phyloP scores from a whole-genome alignment of 92 coral and sea anemone species.

The Umimayanthus chanpuru region DNA sequence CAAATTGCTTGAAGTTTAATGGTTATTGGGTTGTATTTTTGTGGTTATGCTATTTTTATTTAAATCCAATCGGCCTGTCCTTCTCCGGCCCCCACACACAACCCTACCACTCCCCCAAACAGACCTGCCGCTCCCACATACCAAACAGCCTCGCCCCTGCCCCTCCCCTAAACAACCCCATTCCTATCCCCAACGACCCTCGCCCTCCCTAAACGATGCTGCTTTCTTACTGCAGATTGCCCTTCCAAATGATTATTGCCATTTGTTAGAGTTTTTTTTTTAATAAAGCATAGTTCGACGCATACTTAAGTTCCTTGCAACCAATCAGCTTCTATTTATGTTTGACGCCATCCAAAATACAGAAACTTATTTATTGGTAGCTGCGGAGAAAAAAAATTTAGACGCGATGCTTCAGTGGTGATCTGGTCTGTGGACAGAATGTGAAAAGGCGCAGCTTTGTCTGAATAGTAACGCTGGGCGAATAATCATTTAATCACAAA shows the following conservation, averaged over 20 bases:
- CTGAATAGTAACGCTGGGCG: neutral
- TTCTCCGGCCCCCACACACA: too few species aligned
- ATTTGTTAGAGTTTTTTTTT: neutral
- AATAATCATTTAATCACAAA: neutral
- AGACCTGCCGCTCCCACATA: too few species aligned
- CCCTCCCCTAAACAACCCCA: too few species aligned
- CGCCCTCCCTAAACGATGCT: neutral
- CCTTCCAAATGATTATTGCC: neutral
- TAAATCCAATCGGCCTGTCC: too few species aligned
- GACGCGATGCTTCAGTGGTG: neutral
- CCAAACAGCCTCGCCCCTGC: too few species aligned
- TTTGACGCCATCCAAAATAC: neutral
- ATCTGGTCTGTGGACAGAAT: neutral
- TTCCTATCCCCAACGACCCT: too few species aligned
- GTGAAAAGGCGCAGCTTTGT: neutral
- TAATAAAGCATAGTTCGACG: too few species aligned
- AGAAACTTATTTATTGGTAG: neutral
- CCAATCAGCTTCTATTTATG: conserved; percentile 31
- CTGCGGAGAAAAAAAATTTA: neutral
- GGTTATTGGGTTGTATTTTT: too few species aligned
- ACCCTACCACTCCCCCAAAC: too few species aligned
- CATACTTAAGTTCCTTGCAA: neutral
- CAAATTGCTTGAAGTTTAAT: too few species aligned
- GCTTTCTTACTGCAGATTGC: neutral
- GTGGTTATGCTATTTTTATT: too few species aligned